phyloP scores from a whole-genome alignment of 2,113 vertebrate genomes.

The Gulo gulo region DNA sequence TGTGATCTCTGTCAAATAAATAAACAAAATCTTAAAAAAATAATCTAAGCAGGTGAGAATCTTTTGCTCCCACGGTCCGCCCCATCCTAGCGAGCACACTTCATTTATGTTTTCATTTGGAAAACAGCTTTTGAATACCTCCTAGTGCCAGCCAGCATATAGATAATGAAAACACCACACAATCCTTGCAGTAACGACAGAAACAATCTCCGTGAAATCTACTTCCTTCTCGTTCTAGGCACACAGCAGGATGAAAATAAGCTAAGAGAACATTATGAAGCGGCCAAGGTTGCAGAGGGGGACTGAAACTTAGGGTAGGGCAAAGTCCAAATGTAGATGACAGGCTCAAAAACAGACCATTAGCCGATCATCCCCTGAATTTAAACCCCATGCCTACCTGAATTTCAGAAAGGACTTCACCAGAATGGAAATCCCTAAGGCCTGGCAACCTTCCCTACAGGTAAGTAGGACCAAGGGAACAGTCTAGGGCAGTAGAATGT shows the following conservation, averaged over 20 bases:
- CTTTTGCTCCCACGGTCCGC: background rate
- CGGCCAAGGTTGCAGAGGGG: background rate
- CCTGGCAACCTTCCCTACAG: background rate
- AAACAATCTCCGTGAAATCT: background rate
- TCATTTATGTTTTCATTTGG: background rate
- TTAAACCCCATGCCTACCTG: background rate
- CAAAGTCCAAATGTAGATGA: background rate
- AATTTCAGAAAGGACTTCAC: background rate
- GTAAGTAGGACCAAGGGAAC: background rate
- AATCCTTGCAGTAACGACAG: background rate
- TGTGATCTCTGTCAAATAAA: no score
- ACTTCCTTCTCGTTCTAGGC: background rate
- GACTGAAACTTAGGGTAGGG: background rate
- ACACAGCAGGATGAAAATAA: background rate
- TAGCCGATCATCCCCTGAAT: background rate
- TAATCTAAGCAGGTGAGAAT: background rate
- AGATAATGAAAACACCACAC: background rate
- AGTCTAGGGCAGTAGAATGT: background rate
- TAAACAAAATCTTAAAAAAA: no score
- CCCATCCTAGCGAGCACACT: background rate
- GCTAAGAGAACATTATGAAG: background rate
- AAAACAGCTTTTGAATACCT: constrained; percentile 21
- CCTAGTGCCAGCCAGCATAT: background rate
- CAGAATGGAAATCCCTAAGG: background rate
- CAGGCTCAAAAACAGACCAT: background rate